Percentiles rank a stretch among this genome's conserved stretches.
phyloP scores from a whole-genome alignment of 2,888 invertebrate genomes.

The Dysmachus trigonus region DNA sequence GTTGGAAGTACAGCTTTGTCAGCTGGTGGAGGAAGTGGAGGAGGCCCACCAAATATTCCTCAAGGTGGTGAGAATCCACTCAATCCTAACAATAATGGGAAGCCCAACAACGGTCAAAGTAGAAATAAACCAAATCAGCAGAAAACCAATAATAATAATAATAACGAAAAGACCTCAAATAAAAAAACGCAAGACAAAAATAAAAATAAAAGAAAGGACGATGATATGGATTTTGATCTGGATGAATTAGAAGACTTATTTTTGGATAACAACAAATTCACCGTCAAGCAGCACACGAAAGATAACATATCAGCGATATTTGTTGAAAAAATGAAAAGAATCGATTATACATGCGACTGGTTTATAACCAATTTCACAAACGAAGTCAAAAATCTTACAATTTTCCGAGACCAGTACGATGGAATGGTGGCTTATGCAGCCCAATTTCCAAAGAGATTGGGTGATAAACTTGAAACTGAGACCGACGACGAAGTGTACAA shows the following conservation, averaged over 20 bases:
- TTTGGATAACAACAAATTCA: not conserved
- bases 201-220: not conserved
- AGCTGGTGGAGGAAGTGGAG: not conserved
- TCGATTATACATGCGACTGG: not conserved
- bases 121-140: not conserved
- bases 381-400: not conserved
- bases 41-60: not conserved
- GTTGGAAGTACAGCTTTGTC: not conserved
- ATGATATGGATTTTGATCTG: not conserved
- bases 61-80: not conserved
- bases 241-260: not conserved
- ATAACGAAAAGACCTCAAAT: not conserved
- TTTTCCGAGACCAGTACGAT: not conserved
- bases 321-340: not conserved
- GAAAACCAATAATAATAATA: not conserved
- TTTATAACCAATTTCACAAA: not conserved
- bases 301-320: not conserved
- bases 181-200: not conserved
- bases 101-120: not conserved
- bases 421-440: not conserved
- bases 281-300: not conserved
- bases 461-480: not conserved
- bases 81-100: not conserved
- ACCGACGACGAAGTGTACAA: not conserved
- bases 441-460: not conserved